These are phyloP conservation scores for Ceratina australensis DNA, from an alignment of 1,140 invertebrate species.

Conservation along the genomic window DNA sequence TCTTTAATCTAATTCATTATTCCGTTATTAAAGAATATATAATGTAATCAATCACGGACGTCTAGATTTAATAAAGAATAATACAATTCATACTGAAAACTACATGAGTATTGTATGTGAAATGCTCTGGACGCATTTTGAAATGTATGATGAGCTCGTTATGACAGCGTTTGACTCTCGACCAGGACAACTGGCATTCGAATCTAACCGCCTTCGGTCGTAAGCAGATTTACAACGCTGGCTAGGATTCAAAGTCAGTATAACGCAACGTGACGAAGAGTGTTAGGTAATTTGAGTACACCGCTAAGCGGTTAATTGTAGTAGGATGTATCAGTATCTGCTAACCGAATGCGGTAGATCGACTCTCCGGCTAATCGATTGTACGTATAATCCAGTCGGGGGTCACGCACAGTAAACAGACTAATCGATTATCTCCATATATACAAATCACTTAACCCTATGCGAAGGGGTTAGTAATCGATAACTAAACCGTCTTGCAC, in stretches of 20 bases:
- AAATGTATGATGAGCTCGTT: neutral
- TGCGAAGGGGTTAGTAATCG: conserved; percentile 48
- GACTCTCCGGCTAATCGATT: conserved; percentile 61
- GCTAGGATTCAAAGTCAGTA: conserved; percentile 51
- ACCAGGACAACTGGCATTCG: no score
- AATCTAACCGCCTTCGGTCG: neutral
- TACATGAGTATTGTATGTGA: no score
- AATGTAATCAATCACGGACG: no score
- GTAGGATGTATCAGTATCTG: conserved; percentile 62
- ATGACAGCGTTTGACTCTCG: neutral
- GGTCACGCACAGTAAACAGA: conserved; percentile 60
- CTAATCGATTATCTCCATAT: conserved; percentile 64
- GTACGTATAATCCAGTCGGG: conserved; percentile 61
- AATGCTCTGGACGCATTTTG: no score
- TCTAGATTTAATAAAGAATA: no score
- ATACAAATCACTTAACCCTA: conserved; percentile 61
- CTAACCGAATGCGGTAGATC: conserved; percentile 65
- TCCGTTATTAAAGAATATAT: neutral
- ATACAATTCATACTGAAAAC: no score
- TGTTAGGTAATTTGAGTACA: conserved; percentile 63
- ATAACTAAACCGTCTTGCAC: conserved; percentile 48
- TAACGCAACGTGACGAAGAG: conserved; percentile 53
- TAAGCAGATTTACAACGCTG: neutral
- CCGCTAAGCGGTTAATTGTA: conserved; percentile 65
- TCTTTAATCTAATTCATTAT: neutral